These are phyloP conservation scores for Acanthosepion lycidas DNA, from an alignment of 2,888 invertebrate species.

Conservation along the genomic window DNA sequence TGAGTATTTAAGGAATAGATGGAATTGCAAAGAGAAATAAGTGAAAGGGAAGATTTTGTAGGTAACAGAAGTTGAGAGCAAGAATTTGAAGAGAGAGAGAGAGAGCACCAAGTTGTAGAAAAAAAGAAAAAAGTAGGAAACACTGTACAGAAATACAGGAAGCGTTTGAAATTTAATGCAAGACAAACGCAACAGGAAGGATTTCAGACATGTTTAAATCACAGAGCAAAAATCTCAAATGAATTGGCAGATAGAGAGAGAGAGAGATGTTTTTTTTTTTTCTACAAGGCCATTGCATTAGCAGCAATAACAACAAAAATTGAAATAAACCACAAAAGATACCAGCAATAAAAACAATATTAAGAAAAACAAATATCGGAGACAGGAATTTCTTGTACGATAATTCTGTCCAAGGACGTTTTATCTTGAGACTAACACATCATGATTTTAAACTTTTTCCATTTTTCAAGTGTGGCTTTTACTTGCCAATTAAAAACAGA, in stretches of 20 bases:
- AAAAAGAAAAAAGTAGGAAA: neutral
- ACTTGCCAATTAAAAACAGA: neutral
- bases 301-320: neutral
- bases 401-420: neutral
- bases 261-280: neutral
- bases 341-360: neutral
- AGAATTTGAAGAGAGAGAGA: neutral
- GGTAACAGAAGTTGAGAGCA: neutral
- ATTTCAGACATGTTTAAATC: slow-evolving; percentile 22
- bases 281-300: neutral
- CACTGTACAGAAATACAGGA: slow-evolving; percentile 11
- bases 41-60: neutral
- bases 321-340: no score
- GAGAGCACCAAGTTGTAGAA: neutral
- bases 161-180: slow-evolving; percentile 33
- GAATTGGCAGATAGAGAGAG: neutral
- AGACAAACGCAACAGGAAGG: slow-evolving; percentile 14
- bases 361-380: neutral
- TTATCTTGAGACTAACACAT: neutral
- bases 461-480: neutral
- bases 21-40: neutral
- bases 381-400: neutral
- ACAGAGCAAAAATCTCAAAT: neutral
- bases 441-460: neutral
- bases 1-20: neutral